These are phyloP conservation scores for Chrysodeixis includens DNA, from an alignment of 2,888 invertebrate genomes.

Conservation along the genomic window DNA sequence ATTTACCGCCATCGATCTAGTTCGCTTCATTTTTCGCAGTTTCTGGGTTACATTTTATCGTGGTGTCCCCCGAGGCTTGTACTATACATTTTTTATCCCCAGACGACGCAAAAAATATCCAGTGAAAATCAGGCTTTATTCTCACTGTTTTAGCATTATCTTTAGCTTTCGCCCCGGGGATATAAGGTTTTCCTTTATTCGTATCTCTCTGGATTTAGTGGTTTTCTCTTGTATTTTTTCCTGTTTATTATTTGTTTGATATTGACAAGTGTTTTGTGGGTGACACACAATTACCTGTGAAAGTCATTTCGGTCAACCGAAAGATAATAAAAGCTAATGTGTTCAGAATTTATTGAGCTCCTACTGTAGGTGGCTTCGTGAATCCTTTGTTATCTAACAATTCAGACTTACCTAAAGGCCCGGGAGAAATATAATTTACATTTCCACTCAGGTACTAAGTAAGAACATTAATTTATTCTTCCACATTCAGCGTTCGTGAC, in stretches of 20 bases:
- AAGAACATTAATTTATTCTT: constrained; percentile 38
- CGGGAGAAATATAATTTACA: constrained; percentile 25
- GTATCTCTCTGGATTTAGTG: constrained; percentile 34
- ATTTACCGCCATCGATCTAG: constrained; percentile 42
- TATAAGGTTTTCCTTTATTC: constrained; percentile 50
- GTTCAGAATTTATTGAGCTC: background rate
- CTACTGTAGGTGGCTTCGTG: constrained; percentile 1
- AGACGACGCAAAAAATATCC: constrained; percentile 49
- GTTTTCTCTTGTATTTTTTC: constrained; percentile 29
- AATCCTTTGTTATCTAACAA: constrained; percentile 6
- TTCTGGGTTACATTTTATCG: constrained; percentile 47
- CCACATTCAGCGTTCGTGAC: constrained; percentile 43
- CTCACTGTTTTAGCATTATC: constrained; percentile 57
- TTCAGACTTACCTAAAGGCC: constrained; percentile 7
- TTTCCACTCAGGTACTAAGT: constrained; percentile 15
- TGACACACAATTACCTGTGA: background rate
- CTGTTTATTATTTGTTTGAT: constrained; percentile 26
- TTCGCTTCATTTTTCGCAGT: constrained; percentile 40
- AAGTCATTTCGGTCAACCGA: background rate
- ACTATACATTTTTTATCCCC: constrained; percentile 51
- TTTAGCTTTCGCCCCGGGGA: constrained; percentile 43
- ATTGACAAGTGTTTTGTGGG: constrained; percentile 5
- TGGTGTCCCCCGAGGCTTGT: constrained; percentile 33
- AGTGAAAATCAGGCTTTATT: constrained; percentile 52
- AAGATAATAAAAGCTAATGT: background rate